Base-by-base conservation (phyloP, 2,888 invertebrate genomes). In the Polyommatus icarus region DNA sequence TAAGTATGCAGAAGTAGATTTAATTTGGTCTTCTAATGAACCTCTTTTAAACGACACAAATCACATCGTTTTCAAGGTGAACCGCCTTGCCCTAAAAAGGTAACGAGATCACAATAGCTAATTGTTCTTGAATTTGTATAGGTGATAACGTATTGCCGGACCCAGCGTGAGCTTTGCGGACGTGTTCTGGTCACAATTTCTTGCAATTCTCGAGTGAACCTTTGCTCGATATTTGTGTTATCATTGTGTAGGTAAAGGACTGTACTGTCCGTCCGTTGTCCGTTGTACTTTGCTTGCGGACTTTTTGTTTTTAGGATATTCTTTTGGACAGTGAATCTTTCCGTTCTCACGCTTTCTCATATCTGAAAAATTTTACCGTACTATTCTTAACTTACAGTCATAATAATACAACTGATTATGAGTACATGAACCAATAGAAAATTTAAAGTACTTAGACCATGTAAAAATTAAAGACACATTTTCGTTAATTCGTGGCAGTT, bases 81-180 rank as follows among this genome's bases (percentile, higher is more conserved):
- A 73, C 46, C 46, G 46, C 40, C 24, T 46, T 40, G 40, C 20
- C 46, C 40, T 73, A 15, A 40, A 73, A 67, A 73, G 20, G 73
- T 73, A 73, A 73, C 73, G 46, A 73, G 73, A 46, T 40, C 46
- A 73, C 73, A 73, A 73, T 46, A 46, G 73, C 40, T 46, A 40
- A 73, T 73, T 73, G 73, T 73, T 46, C 46, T 73, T 75, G 75
- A 18, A 24, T 50, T 50, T 24, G 46, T 46, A 73, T 46, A 32
- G 73, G 73, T 75, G 75, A 29, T 75, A 29, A 50, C 75, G 50
- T 50, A 75, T 73, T 75, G 54, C 75, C 15, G 54, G 18, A 29
- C 50, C 24, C 75, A 75, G 75, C 75, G 29, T 75, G 75, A 50
- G 24, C 6, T 75, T 54, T 32, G 20, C 12, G 67, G 29, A 67